Conservation (phyloP, 2,113 vertebrate genomes). For the Trachemys scripta region DNA sequence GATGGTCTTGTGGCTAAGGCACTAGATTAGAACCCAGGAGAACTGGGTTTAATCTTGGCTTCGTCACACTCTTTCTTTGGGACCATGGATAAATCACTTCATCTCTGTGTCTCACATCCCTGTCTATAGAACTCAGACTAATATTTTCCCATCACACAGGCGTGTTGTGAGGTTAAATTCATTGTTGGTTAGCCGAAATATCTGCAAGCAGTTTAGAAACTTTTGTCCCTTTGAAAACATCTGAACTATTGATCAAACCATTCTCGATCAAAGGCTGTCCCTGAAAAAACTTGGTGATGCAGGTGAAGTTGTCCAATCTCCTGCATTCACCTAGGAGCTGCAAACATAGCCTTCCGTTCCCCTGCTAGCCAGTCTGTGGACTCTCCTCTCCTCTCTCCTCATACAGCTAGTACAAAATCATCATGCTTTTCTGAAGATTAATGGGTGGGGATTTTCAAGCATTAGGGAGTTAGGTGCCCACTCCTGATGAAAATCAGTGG, state of each 20-base stretch:
- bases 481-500: not conserved
- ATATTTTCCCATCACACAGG: not conserved
- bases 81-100: not conserved
- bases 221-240: not conserved
- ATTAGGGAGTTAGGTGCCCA: not conserved
- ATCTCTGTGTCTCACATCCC: not conserved
- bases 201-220: not conserved
- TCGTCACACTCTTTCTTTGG: not conserved
- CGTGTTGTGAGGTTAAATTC: not conserved
- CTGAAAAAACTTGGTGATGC: not conserved
- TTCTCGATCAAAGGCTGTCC: not conserved
- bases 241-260: not conserved
- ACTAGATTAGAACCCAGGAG: not conserved
- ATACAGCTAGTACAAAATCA: not conserved
- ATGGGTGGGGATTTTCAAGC: not conserved
- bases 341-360: not conserved
- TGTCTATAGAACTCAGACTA: not conserved
- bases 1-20: not conserved
- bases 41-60: not conserved
- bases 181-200: accelerated
- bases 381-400: not conserved
- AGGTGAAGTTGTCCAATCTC: not conserved
- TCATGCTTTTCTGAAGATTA: not conserved
- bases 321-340: not conserved
- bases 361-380: not conserved